Conservation (phyloP, 2,797 vertebrate genomes). For the Carcharodon carcharias region DNA sequence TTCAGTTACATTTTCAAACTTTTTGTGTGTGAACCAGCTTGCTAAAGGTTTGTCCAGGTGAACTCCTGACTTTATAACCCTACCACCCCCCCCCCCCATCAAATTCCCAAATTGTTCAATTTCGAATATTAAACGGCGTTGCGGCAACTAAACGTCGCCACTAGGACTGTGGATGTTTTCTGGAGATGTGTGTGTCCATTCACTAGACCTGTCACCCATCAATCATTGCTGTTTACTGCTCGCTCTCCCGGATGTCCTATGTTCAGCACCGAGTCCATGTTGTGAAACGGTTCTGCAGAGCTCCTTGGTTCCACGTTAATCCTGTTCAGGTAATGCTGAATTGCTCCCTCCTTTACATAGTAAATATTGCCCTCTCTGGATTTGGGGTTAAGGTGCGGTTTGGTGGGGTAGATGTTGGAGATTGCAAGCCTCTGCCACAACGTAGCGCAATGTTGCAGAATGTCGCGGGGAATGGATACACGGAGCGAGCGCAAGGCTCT, state of each 20-base stretch:
- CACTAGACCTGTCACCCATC: neutral
- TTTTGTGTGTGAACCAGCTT: neutral
- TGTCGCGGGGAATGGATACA: constrained; percentile 9
- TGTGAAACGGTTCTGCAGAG: neutral
- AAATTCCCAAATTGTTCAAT: neutral
- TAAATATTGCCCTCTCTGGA: neutral
- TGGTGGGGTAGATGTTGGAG: no score
- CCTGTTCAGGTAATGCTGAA: neutral
- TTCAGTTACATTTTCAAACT: neutral
- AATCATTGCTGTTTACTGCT: constrained; percentile 5
- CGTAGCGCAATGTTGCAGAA: neutral
- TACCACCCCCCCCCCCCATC: neutral
- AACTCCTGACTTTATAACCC: neutral
- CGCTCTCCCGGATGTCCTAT: neutral
- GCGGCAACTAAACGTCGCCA: neutral
- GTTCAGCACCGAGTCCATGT: neutral
- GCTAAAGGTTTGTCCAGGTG: neutral
- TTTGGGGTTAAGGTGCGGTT: neutral
- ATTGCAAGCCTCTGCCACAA: no score
- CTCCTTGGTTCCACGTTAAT: neutral
- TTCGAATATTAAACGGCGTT: neutral
- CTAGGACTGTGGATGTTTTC: no score
- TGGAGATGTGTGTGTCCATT: neutral
- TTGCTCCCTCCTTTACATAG: neutral
- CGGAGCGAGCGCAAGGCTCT: neutral